Base-by-base conservation (phyloP, 2,888 invertebrate species). In the Cecidostiba fungosa region DNA sequence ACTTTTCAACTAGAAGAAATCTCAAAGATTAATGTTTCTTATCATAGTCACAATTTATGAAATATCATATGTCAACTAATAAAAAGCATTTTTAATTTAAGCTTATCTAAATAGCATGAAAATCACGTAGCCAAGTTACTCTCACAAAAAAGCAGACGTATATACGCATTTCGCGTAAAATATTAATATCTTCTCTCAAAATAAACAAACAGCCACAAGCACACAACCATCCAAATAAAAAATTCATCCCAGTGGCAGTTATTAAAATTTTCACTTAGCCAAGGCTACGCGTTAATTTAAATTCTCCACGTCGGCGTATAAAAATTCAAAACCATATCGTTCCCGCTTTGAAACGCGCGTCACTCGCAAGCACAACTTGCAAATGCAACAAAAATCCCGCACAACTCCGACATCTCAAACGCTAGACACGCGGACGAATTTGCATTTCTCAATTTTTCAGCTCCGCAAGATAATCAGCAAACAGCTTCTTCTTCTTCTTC, bases 381-480 rank as follows among this genome's bases (percentile, higher is more conserved):
- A 50, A 50, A 16, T 50, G 14, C 4, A 50, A 50, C 19, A 4
- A 50, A 50, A n/a, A n/a, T n/a, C n/a, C 16, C 50, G 16, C 50
- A 50, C 59, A n/a, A 19, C 59, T 23, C 59, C 23, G 0, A 5
- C 16, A 59, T 19, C 19, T 59, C 59, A 59, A 59, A 59, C 23
- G 23, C n/a, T 8, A 59, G n/a, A 23, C 59, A 59, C 19, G 59
- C 10, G 0, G 4, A 5, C n/a, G 12, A 26, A 62, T 62, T 62
- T 26, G 62, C 62, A 62, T 26, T 62, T 62, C 62, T 62, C 62
- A 62, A 62, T 62, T 62, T 62, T 62, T 62, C 26, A 26, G 62
- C 54, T 54, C 10, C 23, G 8, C 6, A 6, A 23, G 62, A 26
- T 62, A 26, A 62, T 36, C 43, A 26, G 43, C 73, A 39, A 73